phyloP scores from a whole-genome alignment of 2,113 vertebrate genomes.

The Mustela lutreola region DNA sequence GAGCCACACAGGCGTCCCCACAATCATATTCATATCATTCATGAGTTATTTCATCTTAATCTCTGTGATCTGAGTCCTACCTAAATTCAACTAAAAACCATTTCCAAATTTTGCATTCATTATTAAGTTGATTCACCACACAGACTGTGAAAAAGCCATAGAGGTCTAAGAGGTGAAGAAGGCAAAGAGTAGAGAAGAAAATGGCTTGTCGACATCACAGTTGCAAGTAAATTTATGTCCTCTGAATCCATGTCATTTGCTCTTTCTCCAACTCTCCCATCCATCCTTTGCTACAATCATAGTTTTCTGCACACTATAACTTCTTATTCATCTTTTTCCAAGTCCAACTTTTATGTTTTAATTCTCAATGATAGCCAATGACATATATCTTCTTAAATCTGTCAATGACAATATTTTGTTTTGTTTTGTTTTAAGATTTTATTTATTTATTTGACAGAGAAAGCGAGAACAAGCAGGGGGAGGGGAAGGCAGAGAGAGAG shows the following conservation, averaged over 20 bases:
- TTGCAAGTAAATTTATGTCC: neutral
- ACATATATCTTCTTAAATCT: neutral
- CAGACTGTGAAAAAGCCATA: neutral
- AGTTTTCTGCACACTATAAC: neutral
- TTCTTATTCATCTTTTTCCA: neutral
- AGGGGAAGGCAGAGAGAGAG: too few species aligned
- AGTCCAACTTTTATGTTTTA: neutral
- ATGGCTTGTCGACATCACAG: neutral
- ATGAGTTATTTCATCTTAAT: neutral
- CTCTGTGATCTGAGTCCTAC: neutral
- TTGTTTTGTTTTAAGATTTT: too few species aligned
- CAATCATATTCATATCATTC: neutral
- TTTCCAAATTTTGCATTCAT: neutral
- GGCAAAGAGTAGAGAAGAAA: neutral
- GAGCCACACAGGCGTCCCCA: too few species aligned
- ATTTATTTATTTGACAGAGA: too few species aligned
- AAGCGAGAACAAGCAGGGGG: too few species aligned
- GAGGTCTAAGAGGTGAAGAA: neutral
- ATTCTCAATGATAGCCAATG: neutral
- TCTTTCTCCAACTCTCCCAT: neutral
- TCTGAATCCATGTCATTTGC: neutral
- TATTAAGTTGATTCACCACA: neutral
- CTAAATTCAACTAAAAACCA: neutral
- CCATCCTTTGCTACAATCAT: neutral
- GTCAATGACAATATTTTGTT: neutral